phyloP scores from a whole-genome alignment of 2,113 vertebrate species.

The Gopherus evgoodei region DNA sequence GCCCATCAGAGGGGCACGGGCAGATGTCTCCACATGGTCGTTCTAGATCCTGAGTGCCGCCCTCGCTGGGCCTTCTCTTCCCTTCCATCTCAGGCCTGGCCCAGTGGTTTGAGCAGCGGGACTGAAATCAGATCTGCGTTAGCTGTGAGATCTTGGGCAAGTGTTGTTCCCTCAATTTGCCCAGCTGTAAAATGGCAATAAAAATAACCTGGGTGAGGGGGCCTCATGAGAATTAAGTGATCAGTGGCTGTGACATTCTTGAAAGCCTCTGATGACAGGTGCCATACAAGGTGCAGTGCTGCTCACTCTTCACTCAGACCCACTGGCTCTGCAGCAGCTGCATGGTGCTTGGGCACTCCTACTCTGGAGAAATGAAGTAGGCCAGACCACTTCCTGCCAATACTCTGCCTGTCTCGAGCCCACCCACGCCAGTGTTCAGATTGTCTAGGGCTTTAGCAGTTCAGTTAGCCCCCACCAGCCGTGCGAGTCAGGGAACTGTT shows the following conservation, averaged over 20 bases:
- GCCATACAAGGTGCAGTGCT: background rate
- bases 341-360: background rate
- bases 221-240: background rate
- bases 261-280: background rate
- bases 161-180: background rate
- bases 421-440: background rate
- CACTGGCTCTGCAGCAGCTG: background rate
- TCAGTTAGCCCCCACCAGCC: background rate
- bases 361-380: background rate
- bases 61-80: background rate
- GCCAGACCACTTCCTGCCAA: background rate
- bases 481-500: background rate
- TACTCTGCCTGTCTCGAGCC: background rate
- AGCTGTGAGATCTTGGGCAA: background rate
- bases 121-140: background rate
- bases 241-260: background rate
- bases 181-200: background rate
- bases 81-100: background rate
- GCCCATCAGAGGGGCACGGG: background rate
- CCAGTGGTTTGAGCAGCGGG: background rate
- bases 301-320: background rate
- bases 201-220: background rate
- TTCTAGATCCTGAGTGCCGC: background rate
- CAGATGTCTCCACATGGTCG: fast-evolving
- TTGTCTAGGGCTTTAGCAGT: background rate